phyloP scores from a whole-genome alignment of 2,797 vertebrate species.

The Sparidentex hasta region DNA sequence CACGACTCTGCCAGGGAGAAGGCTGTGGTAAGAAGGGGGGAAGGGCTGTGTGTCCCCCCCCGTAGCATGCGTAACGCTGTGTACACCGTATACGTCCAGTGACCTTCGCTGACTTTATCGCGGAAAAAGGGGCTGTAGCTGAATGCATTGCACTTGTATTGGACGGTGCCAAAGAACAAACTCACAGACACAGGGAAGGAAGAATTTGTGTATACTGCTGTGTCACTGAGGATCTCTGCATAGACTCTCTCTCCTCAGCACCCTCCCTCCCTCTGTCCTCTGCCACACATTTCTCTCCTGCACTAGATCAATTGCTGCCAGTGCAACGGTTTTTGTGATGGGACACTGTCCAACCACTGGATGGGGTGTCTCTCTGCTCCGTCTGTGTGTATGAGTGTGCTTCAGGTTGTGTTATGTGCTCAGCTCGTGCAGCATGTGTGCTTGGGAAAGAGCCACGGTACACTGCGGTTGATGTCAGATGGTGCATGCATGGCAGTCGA shows the following conservation, averaged over 20 bases:
- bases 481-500: constrained; percentile 27
- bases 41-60: constrained; percentile 2
- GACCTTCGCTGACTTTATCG: constrained; percentile 36
- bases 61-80: constrained; percentile 15
- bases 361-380: constrained; percentile 12
- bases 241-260: constrained; percentile 51
- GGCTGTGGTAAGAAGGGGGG: constrained; percentile 32
- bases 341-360: constrained; percentile 27
- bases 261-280: constrained; percentile 59
- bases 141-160: constrained; percentile 14
- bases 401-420: constrained; percentile 11
- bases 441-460: not conserved
- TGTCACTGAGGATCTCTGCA: constrained; percentile 81
- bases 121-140: not conserved
- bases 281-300: constrained; percentile 41
- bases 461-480: constrained; percentile 39
- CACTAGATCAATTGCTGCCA: constrained; percentile 36
- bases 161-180: constrained; percentile 32
- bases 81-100: constrained; percentile 11
- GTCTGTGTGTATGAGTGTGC: not conserved
- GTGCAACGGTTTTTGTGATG: constrained; percentile 24
- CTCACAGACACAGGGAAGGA: constrained; percentile 17
- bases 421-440: not conserved
- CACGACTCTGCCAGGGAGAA: constrained; percentile 69
- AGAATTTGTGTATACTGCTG: constrained; percentile 73